These are phyloP conservation scores for Leguminivora glycinivorella DNA, from an alignment of 1,140 invertebrate genomes.

Conservation along the genomic window DNA sequence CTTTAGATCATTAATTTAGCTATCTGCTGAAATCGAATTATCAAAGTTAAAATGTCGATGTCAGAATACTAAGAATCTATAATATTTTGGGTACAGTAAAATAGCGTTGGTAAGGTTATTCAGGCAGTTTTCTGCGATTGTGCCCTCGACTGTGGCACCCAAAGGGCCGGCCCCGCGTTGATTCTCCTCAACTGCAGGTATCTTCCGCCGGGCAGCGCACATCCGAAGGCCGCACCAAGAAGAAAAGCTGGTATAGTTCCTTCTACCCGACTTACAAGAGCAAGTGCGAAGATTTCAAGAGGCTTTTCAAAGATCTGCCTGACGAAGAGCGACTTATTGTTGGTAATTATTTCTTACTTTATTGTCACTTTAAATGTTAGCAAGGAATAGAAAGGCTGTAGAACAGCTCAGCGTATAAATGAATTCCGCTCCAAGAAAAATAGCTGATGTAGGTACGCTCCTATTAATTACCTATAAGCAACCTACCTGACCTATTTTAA, in stretches of 20 bases:
- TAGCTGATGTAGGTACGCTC: conserved; percentile 91
- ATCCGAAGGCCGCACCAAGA: conserved; percentile 79
- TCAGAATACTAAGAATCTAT: no score
- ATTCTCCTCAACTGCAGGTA: background rate
- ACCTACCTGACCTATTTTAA: no score
- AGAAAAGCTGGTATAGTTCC: conserved; percentile 93
- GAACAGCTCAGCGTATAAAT: background rate
- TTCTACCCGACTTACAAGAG: conserved; percentile 96
- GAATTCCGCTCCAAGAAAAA: conserved; percentile 84
- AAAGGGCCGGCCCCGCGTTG: background rate
- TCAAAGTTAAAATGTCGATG: no score
- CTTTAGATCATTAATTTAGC: no score
- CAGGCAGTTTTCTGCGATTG: background rate
- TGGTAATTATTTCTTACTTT: conserved; percentile 81
- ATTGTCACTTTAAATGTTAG: background rate
- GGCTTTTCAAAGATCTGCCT: conserved; percentile 95
- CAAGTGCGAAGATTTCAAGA: conserved; percentile 93
- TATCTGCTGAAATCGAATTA: no score
- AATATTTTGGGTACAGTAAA: no score
- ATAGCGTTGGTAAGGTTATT: no score
- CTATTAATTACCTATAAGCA: conserved; percentile 76
- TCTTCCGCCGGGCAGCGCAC: background rate
- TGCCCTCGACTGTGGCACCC: background rate
- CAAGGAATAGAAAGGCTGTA: no score
- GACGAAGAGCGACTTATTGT: conserved; percentile 94